These are phyloP conservation scores for Cairina moschata DNA, from an alignment of 2,113 vertebrate species.

Conservation along the genomic window DNA sequence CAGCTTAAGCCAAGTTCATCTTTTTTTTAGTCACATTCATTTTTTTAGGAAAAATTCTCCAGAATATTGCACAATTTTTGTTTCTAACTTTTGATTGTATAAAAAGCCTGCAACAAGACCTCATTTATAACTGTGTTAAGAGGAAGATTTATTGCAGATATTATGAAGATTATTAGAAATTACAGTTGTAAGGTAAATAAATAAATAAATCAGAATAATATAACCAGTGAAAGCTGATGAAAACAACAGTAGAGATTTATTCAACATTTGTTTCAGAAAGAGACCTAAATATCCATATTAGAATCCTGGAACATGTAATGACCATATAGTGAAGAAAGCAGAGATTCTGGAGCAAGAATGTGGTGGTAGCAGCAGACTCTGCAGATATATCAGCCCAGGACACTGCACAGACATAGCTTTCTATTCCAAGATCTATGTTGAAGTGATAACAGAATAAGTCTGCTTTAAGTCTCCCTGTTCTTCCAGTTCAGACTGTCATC, in stretches of 20 bases:
- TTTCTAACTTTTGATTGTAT: background rate
- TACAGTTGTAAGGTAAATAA: background rate
- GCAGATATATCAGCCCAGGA: background rate
- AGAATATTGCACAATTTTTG: background rate
- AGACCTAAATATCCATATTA: background rate
- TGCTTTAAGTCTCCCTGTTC: background rate
- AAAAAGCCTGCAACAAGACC: background rate
- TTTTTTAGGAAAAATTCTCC: background rate
- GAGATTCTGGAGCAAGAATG: background rate
- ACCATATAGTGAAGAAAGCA: background rate
- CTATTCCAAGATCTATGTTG: background rate
- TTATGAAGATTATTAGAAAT: background rate
- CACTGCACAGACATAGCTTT: accelerated
- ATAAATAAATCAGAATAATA: background rate
- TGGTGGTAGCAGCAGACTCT: background rate
- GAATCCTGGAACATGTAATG: accelerated
- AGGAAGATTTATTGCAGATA: background rate
- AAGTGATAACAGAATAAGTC: background rate
- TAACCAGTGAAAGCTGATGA: background rate
- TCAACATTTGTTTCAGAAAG: background rate
- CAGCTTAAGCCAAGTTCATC: background rate
- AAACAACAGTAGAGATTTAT: background rate
- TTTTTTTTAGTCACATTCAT: background rate
- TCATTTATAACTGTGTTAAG: background rate
- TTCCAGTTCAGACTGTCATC: background rate